Evolutionary conservation across 2,797 vertebrate genomes (phyloP).

Genomic region (Tamandua tetradactyla): DNA sequence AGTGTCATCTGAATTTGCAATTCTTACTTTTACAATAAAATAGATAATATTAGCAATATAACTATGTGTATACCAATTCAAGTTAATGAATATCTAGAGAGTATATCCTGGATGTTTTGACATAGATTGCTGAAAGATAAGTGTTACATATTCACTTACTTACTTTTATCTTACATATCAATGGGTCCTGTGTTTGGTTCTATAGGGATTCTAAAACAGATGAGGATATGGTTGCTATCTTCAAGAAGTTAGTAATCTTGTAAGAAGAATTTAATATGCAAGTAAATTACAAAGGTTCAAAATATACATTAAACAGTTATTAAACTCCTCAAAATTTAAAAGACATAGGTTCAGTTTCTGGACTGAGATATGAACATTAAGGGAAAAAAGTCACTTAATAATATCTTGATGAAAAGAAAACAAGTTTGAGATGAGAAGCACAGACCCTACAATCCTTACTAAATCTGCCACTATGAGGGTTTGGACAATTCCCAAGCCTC

Average conservation of each 20-base stretch:
- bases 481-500: neutral
- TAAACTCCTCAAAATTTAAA: neutral
- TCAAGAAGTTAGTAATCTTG: slow-evolving; percentile 27
- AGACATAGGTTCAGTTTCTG: neutral
- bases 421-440: neutral
- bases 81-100: neutral
- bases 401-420: neutral
- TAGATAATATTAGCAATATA: neutral
- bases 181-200: neutral
- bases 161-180: slow-evolving; percentile 8
- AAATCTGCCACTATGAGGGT: neutral
- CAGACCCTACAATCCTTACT: neutral
- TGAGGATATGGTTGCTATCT: neutral
- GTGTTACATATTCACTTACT: neutral
- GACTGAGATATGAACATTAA: neutral
- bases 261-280: slow-evolving; percentile 19
- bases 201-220: slow-evolving; percentile 42
- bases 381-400: neutral
- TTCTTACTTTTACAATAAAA: slow-evolving; percentile 10
- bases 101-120: neutral
- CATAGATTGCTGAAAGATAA: neutral
- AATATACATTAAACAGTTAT: slow-evolving; percentile 11
- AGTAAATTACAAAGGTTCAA: slow-evolving; percentile 34
- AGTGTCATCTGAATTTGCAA: neutral
- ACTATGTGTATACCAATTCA: neutral